Conservation (phyloP, 2,888 invertebrate species). For the Syritta pipiens region DNA sequence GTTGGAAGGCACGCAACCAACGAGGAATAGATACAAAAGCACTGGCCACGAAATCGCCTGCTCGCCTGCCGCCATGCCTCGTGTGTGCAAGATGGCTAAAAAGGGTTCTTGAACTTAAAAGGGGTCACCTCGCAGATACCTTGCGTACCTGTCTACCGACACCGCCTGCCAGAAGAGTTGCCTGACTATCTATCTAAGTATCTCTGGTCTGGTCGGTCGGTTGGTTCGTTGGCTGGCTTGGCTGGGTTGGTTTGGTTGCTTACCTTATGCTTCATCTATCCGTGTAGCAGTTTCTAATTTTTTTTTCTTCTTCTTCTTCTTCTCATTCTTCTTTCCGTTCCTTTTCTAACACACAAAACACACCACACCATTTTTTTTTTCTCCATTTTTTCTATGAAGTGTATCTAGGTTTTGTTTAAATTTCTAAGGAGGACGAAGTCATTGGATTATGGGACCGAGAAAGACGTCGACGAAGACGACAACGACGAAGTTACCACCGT, state of each 20-base stretch:
- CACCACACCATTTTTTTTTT: slow-evolving; percentile 26
- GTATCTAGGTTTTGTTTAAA: slow-evolving; percentile 60
- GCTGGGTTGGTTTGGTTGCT: too few relatives aligned
- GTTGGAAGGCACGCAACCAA: slow-evolving; percentile 49
- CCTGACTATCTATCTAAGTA: background rate
- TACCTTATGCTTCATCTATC: slow-evolving; percentile 62
- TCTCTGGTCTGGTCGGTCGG: slow-evolving; percentile 5
- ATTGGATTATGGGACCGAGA: slow-evolving; percentile 32
- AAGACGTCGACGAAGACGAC: background rate
- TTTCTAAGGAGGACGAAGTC: slow-evolving; percentile 55
- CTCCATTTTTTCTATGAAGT: slow-evolving; percentile 5
- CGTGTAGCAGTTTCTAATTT: slow-evolving; percentile 46
- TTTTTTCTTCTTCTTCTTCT: slow-evolving; percentile 3
- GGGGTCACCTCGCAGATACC: slow-evolving; percentile 62
- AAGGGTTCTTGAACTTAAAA: slow-evolving; percentile 69
- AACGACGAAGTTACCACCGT: background rate
- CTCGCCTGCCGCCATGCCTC: slow-evolving; percentile 54
- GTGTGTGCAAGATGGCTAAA: slow-evolving; percentile 68
- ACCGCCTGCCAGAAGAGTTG: slow-evolving; percentile 10
- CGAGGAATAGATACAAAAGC: slow-evolving; percentile 39
- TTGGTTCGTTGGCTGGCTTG: slow-evolving; percentile 16
- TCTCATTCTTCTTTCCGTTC: slow-evolving; percentile 15
- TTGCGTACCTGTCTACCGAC: slow-evolving; percentile 56
- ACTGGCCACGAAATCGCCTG: background rate
- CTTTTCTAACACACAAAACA: slow-evolving; percentile 27